Conservation (phyloP, 2,888 invertebrate species). For the Chalcosyrphus nemorum region DNA sequence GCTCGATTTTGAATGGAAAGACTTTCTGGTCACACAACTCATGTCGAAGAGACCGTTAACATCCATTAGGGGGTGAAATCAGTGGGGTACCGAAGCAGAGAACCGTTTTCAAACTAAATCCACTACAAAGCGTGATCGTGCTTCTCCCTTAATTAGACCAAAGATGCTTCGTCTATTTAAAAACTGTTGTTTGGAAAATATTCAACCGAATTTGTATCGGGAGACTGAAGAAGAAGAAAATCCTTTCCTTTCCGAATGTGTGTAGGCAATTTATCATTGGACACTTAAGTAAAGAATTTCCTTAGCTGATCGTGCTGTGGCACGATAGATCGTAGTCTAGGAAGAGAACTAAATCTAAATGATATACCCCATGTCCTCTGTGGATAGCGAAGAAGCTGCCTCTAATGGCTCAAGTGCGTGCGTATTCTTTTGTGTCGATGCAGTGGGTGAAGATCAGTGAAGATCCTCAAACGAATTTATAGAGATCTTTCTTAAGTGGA, state of each 20-base stretch:
- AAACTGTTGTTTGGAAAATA: constrained; percentile 10
- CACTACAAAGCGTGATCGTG: constrained; percentile 45
- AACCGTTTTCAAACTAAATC: constrained; percentile 14
- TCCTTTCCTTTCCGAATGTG: constrained; percentile 53
- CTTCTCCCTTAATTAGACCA: constrained; percentile 44
- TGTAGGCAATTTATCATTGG: constrained; percentile 40
- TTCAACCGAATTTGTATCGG: background rate
- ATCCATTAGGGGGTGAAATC: constrained; percentile 45
- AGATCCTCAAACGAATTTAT: constrained; percentile 46
- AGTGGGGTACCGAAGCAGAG: constrained; percentile 54
- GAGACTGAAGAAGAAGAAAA: constrained; percentile 1
- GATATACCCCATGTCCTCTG: background rate
- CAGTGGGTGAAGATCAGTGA: constrained; percentile 48
- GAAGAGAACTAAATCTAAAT: background rate
- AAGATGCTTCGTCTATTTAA: constrained; percentile 25
- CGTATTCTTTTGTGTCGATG: constrained; percentile 1
- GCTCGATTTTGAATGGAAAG: background rate
- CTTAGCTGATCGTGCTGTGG: constrained; percentile 19
- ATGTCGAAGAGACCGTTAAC: constrained; percentile 9
- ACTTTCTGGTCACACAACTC: constrained; percentile 30
- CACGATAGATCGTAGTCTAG: background rate
- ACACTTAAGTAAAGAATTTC: constrained; percentile 29
- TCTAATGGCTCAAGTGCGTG: constrained; percentile 4
- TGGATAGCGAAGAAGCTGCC: background rate
- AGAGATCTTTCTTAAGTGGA: constrained; percentile 28